phyloP scores from a whole-genome alignment of 1,140 invertebrate species.

The Trichonephila inaurata region DNA sequence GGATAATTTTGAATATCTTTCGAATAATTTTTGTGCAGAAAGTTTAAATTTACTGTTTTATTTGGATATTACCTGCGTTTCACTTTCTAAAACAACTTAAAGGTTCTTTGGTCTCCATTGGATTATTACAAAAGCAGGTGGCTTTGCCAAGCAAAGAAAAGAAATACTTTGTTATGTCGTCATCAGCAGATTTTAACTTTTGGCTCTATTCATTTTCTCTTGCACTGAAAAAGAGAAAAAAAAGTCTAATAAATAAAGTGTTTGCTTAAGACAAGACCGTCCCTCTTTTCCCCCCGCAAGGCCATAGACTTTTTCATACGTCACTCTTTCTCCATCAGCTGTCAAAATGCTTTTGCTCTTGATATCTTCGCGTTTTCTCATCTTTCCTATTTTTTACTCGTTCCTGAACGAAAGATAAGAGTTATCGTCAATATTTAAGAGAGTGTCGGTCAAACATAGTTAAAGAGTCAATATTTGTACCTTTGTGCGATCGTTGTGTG shows the following conservation, averaged over 20 bases:
- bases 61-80: no score
- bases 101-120: no score
- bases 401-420: background rate
- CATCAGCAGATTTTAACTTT: no score
- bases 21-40: no score
- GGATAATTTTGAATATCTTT: no score
- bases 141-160: no score
- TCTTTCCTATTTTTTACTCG: slow-evolving; percentile 7
- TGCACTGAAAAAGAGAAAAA: background rate
- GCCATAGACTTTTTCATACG: slow-evolving; percentile 14
- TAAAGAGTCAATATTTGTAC: slow-evolving; percentile 48
- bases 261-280: background rate
- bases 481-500: background rate
- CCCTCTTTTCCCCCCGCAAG: background rate
- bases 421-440: slow-evolving; percentile 63
- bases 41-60: no score
- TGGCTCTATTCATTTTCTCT: background rate
- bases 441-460: slow-evolving; percentile 26
- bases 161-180: no score
- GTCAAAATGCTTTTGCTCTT: slow-evolving; percentile 39
- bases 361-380: background rate
- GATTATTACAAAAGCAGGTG: no score
- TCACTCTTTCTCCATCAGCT: slow-evolving; percentile 49
- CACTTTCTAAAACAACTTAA: no score
- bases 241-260: background rate